Evolutionary conservation across 2,113 vertebrate species (phyloP), one percentile per base, ranked within the genome.

Genomic region (Vidua macroura): DNA sequence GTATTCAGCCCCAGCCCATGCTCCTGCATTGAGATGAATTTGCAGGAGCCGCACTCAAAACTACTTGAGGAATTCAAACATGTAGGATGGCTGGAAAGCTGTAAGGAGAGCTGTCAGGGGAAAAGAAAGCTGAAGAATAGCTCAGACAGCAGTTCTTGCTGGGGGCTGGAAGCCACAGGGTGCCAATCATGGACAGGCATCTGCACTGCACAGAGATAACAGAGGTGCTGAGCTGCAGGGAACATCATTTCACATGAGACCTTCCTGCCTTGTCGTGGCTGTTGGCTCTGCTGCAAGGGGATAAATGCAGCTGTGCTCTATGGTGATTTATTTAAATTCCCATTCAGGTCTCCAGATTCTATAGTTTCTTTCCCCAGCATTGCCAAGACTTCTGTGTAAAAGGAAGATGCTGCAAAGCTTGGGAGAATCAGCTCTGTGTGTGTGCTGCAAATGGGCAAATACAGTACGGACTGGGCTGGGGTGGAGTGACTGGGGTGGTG

Each of bases 1-100:
- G 7, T 41, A 66, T 73, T 30, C 70, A 69, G 28, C 37, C 62
- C 10, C 43, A 25, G 72, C 30, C 25, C 73, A 15, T 28, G 77
- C 64, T 95, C 80, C 70, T 74, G 92, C 85, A 88, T 68, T 8
- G 13, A 73, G 87, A 94, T 85, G 76, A 76, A 70, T 74, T 69
- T 56, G 55, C 70, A 91, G 86, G 81, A 86, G 2, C 59, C 1
- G 1, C 3, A 1, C 31, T 16, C 46, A 58, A 17, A 84, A 41
- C 62, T 68, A 0, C 63, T 73, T 78, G 41, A 74, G 81, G 73
- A 93, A 77, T 96, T 93, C 63, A 72, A 83, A 82, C 68, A 6
- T 33, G 77, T 46, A 37, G 35, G 11, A 69, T 7, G 30, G 60
- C 62, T 55, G 63, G 78, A 41, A 73, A 88, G 92, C 73, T 48